These are phyloP conservation scores for Silvanus unidentatus DNA, from an alignment of 2,888 invertebrate species.

Conservation along the genomic window DNA sequence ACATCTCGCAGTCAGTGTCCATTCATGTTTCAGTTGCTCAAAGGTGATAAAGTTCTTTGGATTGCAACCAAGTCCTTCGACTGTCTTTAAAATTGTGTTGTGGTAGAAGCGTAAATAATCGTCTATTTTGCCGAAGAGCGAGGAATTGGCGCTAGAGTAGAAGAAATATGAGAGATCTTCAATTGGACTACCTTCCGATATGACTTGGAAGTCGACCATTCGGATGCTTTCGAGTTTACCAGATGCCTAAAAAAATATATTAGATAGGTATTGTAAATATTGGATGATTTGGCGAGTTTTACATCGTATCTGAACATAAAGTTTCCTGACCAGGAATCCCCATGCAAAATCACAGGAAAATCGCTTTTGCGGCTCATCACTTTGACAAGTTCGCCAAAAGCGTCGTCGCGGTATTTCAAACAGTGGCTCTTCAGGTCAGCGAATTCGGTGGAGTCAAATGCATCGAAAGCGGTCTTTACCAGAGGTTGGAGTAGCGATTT, in stretches of 20 bases:
- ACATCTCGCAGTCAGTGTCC: slow-evolving; percentile 19
- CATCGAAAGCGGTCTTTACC: neutral
- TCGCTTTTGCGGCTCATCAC: neutral
- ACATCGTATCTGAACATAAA: slow-evolving; percentile 33
- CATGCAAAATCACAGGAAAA: slow-evolving; percentile 28
- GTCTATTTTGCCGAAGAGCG: slow-evolving; percentile 28
- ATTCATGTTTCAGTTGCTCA: slow-evolving; percentile 19
- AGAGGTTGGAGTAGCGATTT: neutral
- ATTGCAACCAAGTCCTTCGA: slow-evolving; percentile 26
- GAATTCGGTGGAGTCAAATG: neutral
- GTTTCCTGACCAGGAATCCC: slow-evolving; percentile 33
- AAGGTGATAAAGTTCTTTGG: slow-evolving; percentile 29
- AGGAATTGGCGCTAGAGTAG: slow-evolving; percentile 29
- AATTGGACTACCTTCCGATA: slow-evolving; percentile 16
- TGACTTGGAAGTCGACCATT: slow-evolving; percentile 16
- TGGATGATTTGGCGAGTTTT: slow-evolving; percentile 1
- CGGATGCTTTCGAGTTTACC: slow-evolving; percentile 8
- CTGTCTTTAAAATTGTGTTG: slow-evolving; percentile 23
- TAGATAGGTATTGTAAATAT: neutral
- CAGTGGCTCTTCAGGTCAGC: too few species aligned
- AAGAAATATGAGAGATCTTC: slow-evolving; percentile 36
- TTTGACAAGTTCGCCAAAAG: neutral
- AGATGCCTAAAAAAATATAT: slow-evolving; percentile 7
- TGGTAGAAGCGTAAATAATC: slow-evolving; percentile 34
- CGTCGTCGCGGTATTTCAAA: neutral